Percentiles rank a stretch among this genome's conserved stretches.
phyloP scores from a whole-genome alignment of 1,140 invertebrate genomes.

The Ceratina japonica region DNA sequence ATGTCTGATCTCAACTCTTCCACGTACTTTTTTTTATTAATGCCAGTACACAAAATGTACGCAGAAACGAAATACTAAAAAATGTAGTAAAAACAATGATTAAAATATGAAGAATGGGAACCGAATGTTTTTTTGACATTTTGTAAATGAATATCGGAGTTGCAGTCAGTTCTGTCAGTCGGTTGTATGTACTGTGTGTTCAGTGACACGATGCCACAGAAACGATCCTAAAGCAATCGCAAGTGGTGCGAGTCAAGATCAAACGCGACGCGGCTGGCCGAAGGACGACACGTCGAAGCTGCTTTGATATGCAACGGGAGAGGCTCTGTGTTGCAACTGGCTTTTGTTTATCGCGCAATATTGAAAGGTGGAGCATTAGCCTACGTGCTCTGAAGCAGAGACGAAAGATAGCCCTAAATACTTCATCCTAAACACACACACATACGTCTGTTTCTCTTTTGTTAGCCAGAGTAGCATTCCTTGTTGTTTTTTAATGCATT shows the following conservation, averaged over 20 bases:
- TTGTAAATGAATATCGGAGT: neutral
- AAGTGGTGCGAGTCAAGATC: neutral
- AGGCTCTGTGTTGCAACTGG: conserved; percentile 10
- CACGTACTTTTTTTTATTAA: too few species aligned
- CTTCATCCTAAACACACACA: too few species aligned
- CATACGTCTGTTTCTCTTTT: too few species aligned
- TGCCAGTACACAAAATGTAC: too few species aligned
- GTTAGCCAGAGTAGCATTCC: too few species aligned
- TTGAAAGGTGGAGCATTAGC: conserved; percentile 8
- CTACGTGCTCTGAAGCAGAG: neutral
- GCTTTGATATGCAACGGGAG: neutral
- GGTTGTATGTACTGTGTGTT: neutral
- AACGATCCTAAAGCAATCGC: neutral
- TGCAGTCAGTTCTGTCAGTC: neutral
- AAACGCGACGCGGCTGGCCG: neutral
- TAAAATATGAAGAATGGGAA: too few species aligned
- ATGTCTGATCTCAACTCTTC: too few species aligned
- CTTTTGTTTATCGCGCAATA: neutral
- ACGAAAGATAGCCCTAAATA: neutral
- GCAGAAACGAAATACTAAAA: too few species aligned
- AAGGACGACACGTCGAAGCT: conserved; percentile 6
- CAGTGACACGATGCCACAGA: neutral
- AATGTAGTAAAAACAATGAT: too few species aligned
- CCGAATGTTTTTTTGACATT: too few species aligned
- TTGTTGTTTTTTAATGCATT: too few species aligned